Percentiles rank a stretch among this genome's conserved stretches.
These are phyloP conservation scores for Manis javanica DNA, from an alignment of 2,797 vertebrate genomes.

Conservation along the genomic window DNA sequence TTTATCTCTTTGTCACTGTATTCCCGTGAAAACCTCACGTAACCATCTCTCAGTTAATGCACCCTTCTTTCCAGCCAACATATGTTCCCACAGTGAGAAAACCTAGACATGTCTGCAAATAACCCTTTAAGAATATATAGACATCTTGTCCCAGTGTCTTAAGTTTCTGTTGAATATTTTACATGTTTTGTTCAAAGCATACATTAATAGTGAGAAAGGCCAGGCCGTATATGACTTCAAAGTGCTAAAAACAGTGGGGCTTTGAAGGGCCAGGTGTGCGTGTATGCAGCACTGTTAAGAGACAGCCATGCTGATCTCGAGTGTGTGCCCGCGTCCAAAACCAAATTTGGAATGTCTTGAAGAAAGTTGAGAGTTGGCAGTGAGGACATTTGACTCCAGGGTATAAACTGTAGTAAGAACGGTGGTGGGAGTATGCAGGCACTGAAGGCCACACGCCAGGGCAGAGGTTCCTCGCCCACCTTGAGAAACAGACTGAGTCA, in stretches of 20 bases:
- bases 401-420: neutral
- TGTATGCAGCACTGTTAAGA: neutral
- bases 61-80: neutral
- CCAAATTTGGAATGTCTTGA: constrained; percentile 23
- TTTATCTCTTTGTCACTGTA: neutral
- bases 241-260: neutral
- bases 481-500: neutral
- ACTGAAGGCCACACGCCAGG: neutral
- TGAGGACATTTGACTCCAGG: constrained; percentile 23
- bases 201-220: constrained; percentile 38
- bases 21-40: neutral
- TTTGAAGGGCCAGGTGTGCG: neutral
- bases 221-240: neutral
- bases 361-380: neutral
- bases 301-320: neutral
- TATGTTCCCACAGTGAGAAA: neutral
- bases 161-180: neutral
- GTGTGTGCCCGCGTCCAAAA: neutral
- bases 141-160: neutral
- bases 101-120: neutral
- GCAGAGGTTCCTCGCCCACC: neutral
- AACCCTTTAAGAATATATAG: neutral
- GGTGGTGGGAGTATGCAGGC: neutral
- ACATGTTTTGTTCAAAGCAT: neutral
- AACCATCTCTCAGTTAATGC: neutral